phyloP scores from a whole-genome alignment of 2,888 invertebrate species.

The Diaprepes abbreviatus region DNA sequence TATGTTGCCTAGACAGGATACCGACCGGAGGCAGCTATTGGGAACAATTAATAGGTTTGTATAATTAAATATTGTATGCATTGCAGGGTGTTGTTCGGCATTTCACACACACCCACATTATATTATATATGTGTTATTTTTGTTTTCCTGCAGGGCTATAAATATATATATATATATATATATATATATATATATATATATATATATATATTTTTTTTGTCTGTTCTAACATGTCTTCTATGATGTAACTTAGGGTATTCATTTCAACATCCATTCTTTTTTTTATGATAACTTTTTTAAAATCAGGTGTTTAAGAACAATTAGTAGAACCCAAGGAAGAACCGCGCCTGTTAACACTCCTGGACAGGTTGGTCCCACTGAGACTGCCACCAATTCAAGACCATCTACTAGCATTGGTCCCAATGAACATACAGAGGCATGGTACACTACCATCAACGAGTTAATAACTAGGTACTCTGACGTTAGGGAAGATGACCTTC shows the following conservation, averaged over 20 bases:
- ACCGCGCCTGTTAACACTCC: not conserved
- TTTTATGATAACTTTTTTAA: too few species aligned
- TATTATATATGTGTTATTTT: too few species aligned
- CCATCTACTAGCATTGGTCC: slow-evolving; percentile 17
- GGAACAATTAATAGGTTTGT: slow-evolving; percentile 54
- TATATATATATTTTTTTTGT: too few species aligned
- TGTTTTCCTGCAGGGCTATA: too few species aligned
- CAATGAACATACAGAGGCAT: slow-evolving; percentile 26
- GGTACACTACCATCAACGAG: slow-evolving; percentile 48
- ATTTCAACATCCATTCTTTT: too few species aligned
- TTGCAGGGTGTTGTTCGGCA: too few species aligned
- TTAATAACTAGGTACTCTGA: slow-evolving; percentile 51
- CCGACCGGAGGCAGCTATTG: slow-evolving; percentile 56
- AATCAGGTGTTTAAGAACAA: slow-evolving; percentile 53
- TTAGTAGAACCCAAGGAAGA: slow-evolving; percentile 47
- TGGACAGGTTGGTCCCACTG: not conserved
- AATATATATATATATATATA: too few species aligned
- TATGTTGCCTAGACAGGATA: slow-evolving; percentile 57
- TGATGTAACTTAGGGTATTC: too few species aligned
- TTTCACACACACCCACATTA: too few species aligned
- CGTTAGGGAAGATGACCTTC: slow-evolving; percentile 38
- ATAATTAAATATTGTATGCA: too few species aligned
- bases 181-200: too few species aligned
- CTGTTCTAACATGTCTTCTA: too few species aligned
- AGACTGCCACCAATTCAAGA: not conserved